Evolutionary conservation across 2,113 vertebrate species (phyloP).

Genomic region (Rhinichthys klamathensis): DNA sequence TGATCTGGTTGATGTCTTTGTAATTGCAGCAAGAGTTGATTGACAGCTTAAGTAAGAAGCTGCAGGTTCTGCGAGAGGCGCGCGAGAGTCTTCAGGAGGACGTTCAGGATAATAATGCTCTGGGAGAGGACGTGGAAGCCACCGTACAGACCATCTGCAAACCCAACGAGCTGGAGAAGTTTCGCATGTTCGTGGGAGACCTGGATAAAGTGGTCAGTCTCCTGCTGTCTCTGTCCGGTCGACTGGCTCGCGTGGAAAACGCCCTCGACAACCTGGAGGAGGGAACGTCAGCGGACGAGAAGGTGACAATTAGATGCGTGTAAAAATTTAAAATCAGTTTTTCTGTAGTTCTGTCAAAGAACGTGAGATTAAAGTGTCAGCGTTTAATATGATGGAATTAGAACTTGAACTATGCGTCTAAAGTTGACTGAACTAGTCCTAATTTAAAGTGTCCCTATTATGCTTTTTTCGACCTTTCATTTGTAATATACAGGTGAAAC

Average conservation of each 20-base stretch:
- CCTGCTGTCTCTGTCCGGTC: conserved; percentile 88
- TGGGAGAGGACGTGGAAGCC: conserved; percentile 88
- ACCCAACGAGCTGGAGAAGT: conserved; percentile 92
- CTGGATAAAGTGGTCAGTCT: conserved; percentile 96
- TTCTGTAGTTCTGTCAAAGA: neutral
- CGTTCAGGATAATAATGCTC: conserved; percentile 84
- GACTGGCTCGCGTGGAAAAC: conserved; percentile 91
- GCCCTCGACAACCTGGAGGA: conserved; percentile 91
- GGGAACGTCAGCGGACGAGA: conserved; percentile 79
- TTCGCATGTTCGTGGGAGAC: conserved; percentile 93
- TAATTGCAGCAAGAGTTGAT: conserved; percentile 86
- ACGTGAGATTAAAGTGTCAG: neutral
- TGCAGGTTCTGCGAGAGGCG: conserved; percentile 87
- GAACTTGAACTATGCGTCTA: too few species aligned
- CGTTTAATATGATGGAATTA: too few species aligned
- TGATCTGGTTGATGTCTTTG: neutral
- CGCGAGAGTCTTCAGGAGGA: conserved; percentile 88
- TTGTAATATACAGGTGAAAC: too few species aligned
- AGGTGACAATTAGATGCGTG: conserved; percentile 70
- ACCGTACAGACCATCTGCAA: conserved; percentile 84
- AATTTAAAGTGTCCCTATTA: too few species aligned
- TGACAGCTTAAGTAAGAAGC: conserved; percentile 87
- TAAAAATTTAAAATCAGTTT: neutral
- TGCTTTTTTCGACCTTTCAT: too few species aligned
- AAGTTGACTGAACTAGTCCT: too few species aligned